Base-by-base conservation (phyloP, 1,140 invertebrate species). In the Cheumatopsyche charites region DNA sequence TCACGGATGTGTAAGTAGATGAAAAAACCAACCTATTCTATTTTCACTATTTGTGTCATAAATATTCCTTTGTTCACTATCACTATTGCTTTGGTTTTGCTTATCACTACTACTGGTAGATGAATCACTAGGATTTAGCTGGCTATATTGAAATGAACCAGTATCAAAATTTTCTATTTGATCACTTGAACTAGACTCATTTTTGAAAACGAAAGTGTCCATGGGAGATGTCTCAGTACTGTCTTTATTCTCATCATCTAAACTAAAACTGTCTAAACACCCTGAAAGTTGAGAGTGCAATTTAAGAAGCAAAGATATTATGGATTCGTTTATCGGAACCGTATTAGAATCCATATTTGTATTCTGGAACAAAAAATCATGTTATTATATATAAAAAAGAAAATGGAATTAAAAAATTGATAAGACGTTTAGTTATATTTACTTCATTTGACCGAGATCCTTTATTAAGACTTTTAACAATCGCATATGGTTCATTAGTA, bases 231-330 rank as follows among this genome's bases (percentile, higher is more conserved):
- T 23, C 12, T 62, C 63, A 43, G 42, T 11, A 47, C 23, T 79
- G 76, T 76, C 79, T 66, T 80, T 79, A 65, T 80, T 82, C 45
- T 76, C 65, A 77, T 85, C 81, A 29, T 85, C 82, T 61, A 86
- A 75, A 71, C 84, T 81, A 78, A 85, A 97, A 73, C 92, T 94
- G 78, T 96, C 92, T 5, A 92, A 87, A 42, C 88, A 85, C 3
- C 92, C 93, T 0, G 92, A 92, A 12, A 98, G 82, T 79, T 97
- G 95, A 0, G 94, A 94, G 82, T 98, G 95, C n/a, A 98, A 85
- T 81, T 95, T 96, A 9, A 98, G 84, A 21, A 98, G 83, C 42
- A 98, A 83, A 0, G 95, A 95, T 73, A 98, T 90, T 63, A 98
- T 94, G 71, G 94, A 97, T 81, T 98, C 96, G 76, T 95, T 93